Conservation (phyloP, 2,113 vertebrate genomes). For the human region DNA sequence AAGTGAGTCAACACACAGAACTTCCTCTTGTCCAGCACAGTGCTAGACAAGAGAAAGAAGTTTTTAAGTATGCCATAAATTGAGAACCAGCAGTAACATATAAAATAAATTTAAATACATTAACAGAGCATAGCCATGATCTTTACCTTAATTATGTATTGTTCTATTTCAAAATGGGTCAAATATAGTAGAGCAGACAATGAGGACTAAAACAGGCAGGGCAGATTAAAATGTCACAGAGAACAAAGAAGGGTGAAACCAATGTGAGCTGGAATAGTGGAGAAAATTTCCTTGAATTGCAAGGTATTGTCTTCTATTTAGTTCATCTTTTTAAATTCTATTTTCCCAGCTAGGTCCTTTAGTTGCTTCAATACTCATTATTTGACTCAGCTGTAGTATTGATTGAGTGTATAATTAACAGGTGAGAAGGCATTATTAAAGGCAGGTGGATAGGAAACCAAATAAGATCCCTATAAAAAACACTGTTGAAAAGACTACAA, state of each 20-base stretch:
- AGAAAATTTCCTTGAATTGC: background rate
- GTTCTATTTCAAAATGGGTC: background rate
- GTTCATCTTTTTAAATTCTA: background rate
- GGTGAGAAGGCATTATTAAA: background rate
- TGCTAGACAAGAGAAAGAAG: background rate
- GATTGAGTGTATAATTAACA: background rate
- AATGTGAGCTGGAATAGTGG: background rate
- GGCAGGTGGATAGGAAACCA: background rate
- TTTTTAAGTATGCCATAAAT: background rate
- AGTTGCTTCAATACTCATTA: background rate
- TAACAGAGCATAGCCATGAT: background rate
- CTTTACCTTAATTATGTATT: background rate
- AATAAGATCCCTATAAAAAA: background rate
- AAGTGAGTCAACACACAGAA: background rate
- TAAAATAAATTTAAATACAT: background rate
- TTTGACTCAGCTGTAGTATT: background rate
- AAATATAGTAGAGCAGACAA: background rate
- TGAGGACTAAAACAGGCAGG: background rate
- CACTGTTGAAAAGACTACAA: background rate
- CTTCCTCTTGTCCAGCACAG: background rate
- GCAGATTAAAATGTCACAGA: background rate
- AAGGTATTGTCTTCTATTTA: background rate
- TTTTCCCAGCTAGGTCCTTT: background rate
- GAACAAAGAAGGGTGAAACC: background rate
- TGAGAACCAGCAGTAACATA: background rate